Evolutionary conservation across 2,797 vertebrate species (phyloP).

Genomic region (Poecilia wingei): DNA sequence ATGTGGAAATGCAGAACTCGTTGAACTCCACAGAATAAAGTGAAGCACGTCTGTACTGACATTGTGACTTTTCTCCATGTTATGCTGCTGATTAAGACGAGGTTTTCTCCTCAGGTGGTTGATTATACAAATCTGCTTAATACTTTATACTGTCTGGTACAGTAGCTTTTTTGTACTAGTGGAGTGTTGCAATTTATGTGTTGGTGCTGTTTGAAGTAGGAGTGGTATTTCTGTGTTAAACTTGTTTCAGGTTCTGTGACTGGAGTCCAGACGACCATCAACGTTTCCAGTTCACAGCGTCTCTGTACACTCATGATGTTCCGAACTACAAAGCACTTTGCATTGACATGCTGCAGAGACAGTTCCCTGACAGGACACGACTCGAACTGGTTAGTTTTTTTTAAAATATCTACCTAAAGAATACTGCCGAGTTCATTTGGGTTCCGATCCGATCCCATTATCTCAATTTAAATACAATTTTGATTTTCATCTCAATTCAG

Average conservation of each 20-base stretch:
- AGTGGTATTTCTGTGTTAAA: background rate
- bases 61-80: conserved; percentile 26
- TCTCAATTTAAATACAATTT: background rate
- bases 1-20: conserved; percentile 5
- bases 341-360: conserved; percentile 87
- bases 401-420: too few relatives aligned
- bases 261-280: conserved; percentile 87
- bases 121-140: conserved; percentile 45
- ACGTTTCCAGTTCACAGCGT: conserved; percentile 81
- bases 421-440: background rate
- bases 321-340: conserved; percentile 84
- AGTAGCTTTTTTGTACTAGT: conserved; percentile 13
- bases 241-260: conserved; percentile 80
- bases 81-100: conserved; percentile 23
- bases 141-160: conserved; percentile 19
- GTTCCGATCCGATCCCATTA: background rate
- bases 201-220: background rate
- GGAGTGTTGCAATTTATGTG: background rate
- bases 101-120: conserved; percentile 35
- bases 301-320: conserved; percentile 83
- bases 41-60: conserved; percentile 39
- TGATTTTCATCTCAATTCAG: background rate
- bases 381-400: conserved; percentile 87
- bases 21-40: conserved; percentile 25
- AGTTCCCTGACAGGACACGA: conserved; percentile 85